Percentiles rank a stretch among this genome's conserved stretches.
These are phyloP conservation scores for Oreochromis tanganicae DNA, from an alignment of 2,113 vertebrate genomes.

Conservation along the genomic window DNA sequence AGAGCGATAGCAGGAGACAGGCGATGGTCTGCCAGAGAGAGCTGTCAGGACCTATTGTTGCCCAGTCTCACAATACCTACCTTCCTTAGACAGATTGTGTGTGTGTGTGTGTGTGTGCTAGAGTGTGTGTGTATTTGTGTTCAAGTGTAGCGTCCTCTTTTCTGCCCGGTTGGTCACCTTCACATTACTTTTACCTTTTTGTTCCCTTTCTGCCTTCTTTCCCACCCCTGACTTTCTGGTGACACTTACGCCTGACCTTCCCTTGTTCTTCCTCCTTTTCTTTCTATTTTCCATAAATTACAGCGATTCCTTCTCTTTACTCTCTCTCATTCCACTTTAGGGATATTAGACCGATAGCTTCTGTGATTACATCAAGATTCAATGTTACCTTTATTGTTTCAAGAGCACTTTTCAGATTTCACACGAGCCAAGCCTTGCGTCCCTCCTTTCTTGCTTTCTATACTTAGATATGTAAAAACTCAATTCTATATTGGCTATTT, in stretches of 20 bases:
- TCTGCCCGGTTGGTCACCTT: neutral
- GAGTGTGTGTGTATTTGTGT: neutral
- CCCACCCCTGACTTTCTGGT: neutral
- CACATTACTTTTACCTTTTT: neutral
- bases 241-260: neutral
- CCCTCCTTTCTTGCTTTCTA: neutral
- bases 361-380: accelerated
- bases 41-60: conserved; percentile 49
- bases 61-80: conserved; percentile 14
- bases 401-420: neutral
- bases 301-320: neutral
- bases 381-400: neutral
- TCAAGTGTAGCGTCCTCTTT: neutral
- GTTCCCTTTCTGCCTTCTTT: neutral
- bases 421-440: neutral
- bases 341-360: neutral
- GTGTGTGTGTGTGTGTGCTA: neutral
- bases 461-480: neutral
- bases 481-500: neutral
- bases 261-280: neutral
- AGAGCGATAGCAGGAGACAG: conserved; percentile 44
- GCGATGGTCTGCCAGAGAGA: conserved; percentile 20
- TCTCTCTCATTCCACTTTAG: neutral
- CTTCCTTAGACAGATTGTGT: neutral
- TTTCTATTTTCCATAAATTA: neutral